Evolutionary conservation across 2,888 invertebrate genomes (phyloP).

Genomic region (Limnephilus marmoratus): DNA sequence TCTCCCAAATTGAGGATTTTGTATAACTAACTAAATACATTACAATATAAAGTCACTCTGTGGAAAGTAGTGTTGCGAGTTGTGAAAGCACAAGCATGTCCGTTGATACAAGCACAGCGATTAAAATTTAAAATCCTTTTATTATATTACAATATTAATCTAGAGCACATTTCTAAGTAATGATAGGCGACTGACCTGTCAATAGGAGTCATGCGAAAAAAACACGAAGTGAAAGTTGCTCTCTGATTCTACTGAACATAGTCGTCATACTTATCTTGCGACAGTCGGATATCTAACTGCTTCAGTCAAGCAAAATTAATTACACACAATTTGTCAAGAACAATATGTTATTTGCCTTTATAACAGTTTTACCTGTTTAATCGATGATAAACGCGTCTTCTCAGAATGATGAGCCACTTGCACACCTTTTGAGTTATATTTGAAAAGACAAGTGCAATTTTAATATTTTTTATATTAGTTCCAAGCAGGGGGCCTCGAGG

Average conservation of each 20-base stretch:
- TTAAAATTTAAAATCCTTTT: slow-evolving; percentile 18
- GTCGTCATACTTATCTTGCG: slow-evolving; percentile 25
- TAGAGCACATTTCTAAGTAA: slow-evolving; percentile 40
- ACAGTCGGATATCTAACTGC: slow-evolving; percentile 4
- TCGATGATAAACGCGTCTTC: background rate
- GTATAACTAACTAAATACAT: background rate
- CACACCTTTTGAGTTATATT: too few species aligned
- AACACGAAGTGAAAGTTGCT: slow-evolving; percentile 43
- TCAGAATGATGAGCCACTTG: background rate
- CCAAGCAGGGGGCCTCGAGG: too few species aligned
- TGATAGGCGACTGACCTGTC: slow-evolving; percentile 49
- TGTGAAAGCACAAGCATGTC: slow-evolving; percentile 30
- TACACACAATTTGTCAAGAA: slow-evolving; percentile 11
- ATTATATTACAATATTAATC: slow-evolving; percentile 25
- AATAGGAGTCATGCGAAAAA: slow-evolving; percentile 28
- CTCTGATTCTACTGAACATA: slow-evolving; percentile 27
- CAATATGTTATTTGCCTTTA: background rate
- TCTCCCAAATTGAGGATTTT: too few species aligned
- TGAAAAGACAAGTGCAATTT: too few species aligned
- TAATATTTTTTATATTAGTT: too few species aligned
- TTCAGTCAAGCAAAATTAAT: slow-evolving; percentile 31
- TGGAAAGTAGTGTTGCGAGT: slow-evolving; percentile 20
- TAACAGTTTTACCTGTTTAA: slow-evolving; percentile 13
- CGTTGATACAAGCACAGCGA: background rate
- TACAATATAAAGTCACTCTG: background rate